These are phyloP conservation scores for Stichopus horrens DNA, from an alignment of 53 echinoderm and acorn worm genomes.

Conservation along the genomic window DNA sequence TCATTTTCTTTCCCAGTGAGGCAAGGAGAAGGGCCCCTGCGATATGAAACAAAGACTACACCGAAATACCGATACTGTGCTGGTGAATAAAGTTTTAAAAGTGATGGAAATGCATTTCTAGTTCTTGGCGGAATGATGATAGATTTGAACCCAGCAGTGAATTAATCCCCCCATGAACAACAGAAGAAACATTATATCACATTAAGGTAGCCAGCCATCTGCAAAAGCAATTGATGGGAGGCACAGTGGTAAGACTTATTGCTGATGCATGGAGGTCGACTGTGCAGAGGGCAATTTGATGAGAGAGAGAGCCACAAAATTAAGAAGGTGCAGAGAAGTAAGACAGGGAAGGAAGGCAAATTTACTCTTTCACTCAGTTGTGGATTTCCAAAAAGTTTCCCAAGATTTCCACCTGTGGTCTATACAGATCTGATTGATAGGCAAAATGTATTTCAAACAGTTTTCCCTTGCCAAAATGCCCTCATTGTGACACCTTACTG, in stretches of 20 bases:
- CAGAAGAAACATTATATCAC: neutral
- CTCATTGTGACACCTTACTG: too few relatives aligned
- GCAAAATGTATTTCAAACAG: too few relatives aligned
- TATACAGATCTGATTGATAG: too few relatives aligned
- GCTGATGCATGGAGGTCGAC: too few relatives aligned
- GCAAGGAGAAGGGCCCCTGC: neutral
- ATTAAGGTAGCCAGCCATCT: neutral
- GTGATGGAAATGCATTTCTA: neutral
- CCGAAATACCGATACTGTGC: neutral
- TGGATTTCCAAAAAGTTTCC: too few relatives aligned
- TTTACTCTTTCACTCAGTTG: too few relatives aligned
- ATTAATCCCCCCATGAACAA: neutral
- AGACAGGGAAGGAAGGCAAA: too few relatives aligned
- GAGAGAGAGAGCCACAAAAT: neutral
- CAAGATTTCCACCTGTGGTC: too few relatives aligned
- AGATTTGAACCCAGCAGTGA: neutral
- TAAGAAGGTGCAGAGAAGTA: neutral
- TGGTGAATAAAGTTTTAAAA: neutral
- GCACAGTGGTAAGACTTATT: neutral
- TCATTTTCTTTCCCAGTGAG: neutral
- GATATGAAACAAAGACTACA: neutral
- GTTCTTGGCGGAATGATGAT: neutral
- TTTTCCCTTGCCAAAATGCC: too few relatives aligned
- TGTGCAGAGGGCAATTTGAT: neutral
- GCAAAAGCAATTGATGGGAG: neutral